Evolutionary conservation across 2,888 invertebrate species (phyloP).

Genomic region (Pteria penguin): DNA sequence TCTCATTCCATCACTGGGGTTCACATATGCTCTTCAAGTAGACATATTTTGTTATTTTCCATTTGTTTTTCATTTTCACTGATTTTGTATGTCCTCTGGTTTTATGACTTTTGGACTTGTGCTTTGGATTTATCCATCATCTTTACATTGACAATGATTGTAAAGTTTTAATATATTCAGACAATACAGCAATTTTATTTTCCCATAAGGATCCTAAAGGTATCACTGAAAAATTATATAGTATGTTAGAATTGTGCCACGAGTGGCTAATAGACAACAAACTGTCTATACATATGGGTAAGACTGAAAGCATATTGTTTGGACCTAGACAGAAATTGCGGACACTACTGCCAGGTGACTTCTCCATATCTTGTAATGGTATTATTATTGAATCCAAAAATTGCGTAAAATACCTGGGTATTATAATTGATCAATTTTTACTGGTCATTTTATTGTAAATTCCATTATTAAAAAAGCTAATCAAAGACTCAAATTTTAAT

Average conservation of each 20-base stretch:
- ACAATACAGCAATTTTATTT: conserved; percentile 3
- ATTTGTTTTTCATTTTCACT: too few species aligned
- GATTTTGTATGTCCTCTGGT: too few species aligned
- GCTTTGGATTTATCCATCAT: too few species aligned
- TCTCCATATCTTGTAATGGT: background rate
- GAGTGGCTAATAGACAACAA: too few species aligned
- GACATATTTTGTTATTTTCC: too few species aligned
- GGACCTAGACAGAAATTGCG: background rate
- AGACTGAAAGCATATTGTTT: conserved; percentile 1
- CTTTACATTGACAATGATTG: background rate
- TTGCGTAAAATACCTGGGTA: conserved; percentile 6
- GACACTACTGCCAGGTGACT: background rate
- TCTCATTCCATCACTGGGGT: too few species aligned
- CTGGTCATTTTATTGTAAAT: background rate
- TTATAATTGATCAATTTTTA: conserved; percentile 5
- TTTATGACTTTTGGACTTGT: too few species aligned
- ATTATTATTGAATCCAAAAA: conserved; percentile 4
- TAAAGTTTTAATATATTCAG: conserved; percentile 4
- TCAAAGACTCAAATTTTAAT: too few species aligned
- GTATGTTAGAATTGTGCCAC: background rate
- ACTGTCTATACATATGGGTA: background rate
- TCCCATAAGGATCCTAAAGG: background rate
- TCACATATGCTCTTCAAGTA: too few species aligned
- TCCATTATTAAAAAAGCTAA: too few species aligned
- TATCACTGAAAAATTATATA: background rate